Evolutionary conservation across 2,797 vertebrate genomes (phyloP).

Genomic region (Pangasius sanitwongsei): DNA sequence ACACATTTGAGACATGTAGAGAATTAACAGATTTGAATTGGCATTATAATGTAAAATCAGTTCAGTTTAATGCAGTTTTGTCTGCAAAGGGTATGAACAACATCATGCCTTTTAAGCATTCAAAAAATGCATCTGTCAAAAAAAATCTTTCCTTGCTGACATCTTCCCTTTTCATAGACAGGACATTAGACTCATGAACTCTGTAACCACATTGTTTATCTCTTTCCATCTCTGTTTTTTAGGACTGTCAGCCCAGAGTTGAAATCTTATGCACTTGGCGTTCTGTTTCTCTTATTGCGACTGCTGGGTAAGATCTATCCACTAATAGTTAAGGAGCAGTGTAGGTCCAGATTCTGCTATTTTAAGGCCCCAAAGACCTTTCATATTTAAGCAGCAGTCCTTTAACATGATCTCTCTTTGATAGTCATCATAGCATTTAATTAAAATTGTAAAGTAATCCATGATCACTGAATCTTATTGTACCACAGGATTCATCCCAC

Average conservation of each 20-base stretch:
- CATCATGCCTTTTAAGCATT: neutral
- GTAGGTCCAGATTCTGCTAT: conserved; percentile 1
- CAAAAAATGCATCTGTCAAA: neutral
- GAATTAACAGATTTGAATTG: neutral
- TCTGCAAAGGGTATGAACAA: neutral
- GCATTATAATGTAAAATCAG: neutral
- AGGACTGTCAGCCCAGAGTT: conserved; percentile 96
- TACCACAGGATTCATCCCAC: conserved; percentile 92
- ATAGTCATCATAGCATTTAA: neutral
- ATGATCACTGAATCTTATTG: conserved; percentile 12
- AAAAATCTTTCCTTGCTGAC: neutral
- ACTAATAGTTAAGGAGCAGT: neutral
- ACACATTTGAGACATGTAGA: neutral
- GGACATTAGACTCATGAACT: neutral
- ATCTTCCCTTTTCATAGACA: neutral
- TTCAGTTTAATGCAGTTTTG: neutral
- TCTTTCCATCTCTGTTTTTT: conserved; percentile 32
- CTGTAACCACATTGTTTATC: neutral
- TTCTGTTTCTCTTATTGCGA: conserved; percentile 93
- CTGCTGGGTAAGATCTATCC: conserved; percentile 83
- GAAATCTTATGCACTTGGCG: conserved; percentile 95
- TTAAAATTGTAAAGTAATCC: neutral
- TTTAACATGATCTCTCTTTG: neutral
- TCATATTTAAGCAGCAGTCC: neutral
- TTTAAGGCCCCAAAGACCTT: neutral